A percentile compares a stretch with the other conserved stretches of the same genome.
phyloP scores from a whole-genome alignment of 2,888 invertebrate species.

The Patella pellucida region DNA sequence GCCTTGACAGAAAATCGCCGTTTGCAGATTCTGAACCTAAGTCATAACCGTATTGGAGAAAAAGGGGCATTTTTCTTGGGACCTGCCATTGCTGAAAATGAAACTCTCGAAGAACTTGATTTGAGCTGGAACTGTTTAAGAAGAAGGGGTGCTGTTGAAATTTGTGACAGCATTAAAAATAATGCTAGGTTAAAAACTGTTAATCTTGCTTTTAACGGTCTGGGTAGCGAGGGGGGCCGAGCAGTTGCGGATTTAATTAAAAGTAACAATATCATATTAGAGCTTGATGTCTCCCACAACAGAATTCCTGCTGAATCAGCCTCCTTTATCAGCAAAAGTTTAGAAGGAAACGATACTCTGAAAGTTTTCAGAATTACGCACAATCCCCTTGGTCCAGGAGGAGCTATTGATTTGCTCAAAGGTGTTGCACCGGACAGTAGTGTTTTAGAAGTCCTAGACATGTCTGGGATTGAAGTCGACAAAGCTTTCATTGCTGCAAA shows the following conservation, averaged over 20 bases:
- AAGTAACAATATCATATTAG: conserved; percentile 62
- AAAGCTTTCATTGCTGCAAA: conserved; percentile 45
- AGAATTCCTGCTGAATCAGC: conserved; percentile 49
- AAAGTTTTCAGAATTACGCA: conserved; percentile 72
- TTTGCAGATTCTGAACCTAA: conserved; percentile 71
- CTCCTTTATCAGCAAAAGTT: conserved; percentile 69
- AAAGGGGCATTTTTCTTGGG: conserved; percentile 69
- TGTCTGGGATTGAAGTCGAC: conserved; percentile 67
- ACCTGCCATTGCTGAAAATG: conserved; percentile 66
- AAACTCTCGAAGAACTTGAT: conserved; percentile 72
- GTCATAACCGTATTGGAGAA: conserved; percentile 74
- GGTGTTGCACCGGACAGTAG: conserved; percentile 67
- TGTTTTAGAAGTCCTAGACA: conserved; percentile 71
- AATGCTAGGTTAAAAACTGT: conserved; percentile 50
- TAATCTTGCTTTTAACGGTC: conserved; percentile 74
- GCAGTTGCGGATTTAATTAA: conserved; percentile 50
- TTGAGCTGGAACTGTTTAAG: conserved; percentile 58
- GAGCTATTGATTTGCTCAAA: conserved; percentile 72
- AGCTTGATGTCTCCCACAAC: conserved; percentile 56
- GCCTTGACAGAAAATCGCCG: conserved; percentile 48
- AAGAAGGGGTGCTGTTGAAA: conserved; percentile 38
- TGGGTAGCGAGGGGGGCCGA: conserved; percentile 67
- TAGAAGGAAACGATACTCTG: conserved; percentile 72
- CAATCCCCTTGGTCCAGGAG: conserved; percentile 73
- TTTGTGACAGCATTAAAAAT: conserved; percentile 46